Base-by-base conservation (phyloP, 2,113 vertebrate genomes). In the Antechinus flavipes region DNA sequence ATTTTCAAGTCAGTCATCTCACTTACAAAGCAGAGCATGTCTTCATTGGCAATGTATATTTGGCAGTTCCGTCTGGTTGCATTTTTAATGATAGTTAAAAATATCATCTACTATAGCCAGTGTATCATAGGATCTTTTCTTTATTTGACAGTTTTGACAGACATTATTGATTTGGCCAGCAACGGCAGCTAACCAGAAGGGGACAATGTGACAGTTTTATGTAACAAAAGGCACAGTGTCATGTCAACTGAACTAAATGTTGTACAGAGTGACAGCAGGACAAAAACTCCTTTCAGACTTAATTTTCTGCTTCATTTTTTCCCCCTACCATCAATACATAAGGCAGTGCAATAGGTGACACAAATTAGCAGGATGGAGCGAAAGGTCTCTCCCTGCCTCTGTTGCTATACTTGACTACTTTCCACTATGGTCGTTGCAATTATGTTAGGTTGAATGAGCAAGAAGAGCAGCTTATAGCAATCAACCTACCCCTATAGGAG, bases 271-370 rank as follows among this genome's bases (percentile, higher is more conserved):
- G 99, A 99, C 99, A 99, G 99, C 98, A 98, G 98, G 98, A 99
- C 98, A 99, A 99, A 99, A 99, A 98, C 93, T 98, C 98, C 99
- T 98, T 99, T 99, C 98, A 98, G 98, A 98, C 98, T 98, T 99
- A 98, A 99, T 99, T 99, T 99, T 99, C 99, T 99, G 98, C 99
- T 99, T 99, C 98, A 98, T 99, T 98, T 98, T 98, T 98, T 95
- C 98, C 30, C 68, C 4, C 98, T 98, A 98, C 98, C 98, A 98
- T 98, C 98, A 98, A 98, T 98, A 98, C 96, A 98, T 97, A 98
- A 98, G 98, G 97, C 98, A 98, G 97, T 98, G 97, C 97, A 98
- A 96, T 98, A 98, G 98, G 99, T 99, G 98, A 98, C 98, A 98
- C 98, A 98, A 99, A 99, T 99, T 98, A 99, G 98, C 98, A 97